These are phyloP conservation scores for Lineus longissimus DNA, from an alignment of 1,140 invertebrate species.

Conservation along the genomic window DNA sequence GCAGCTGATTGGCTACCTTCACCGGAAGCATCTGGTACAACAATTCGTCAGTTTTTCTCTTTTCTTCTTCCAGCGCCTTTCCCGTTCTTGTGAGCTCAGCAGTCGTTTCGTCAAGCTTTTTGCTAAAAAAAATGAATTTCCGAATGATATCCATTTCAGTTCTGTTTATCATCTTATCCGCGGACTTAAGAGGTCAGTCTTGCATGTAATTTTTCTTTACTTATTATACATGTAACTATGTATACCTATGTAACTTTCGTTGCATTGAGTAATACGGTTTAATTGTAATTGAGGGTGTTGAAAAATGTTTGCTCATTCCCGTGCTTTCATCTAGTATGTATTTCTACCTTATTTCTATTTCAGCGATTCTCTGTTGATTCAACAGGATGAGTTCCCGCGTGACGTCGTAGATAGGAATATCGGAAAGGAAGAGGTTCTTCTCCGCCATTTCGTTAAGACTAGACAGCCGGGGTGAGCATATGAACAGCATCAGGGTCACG, in stretches of 20 bases:
- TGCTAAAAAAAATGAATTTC: conserved; percentile 44
- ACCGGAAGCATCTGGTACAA: conserved; percentile 52
- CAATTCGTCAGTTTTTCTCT: conserved; percentile 52
- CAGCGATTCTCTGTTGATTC: conserved; percentile 51
- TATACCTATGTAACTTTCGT: too few relatives aligned
- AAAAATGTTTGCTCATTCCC: too few relatives aligned
- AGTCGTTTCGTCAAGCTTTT: conserved; percentile 54
- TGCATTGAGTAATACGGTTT: too few relatives aligned
- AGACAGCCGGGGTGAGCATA: conserved; percentile 53
- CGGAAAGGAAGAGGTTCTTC: conserved; percentile 45
- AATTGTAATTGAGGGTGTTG: too few relatives aligned
- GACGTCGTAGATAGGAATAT: conserved; percentile 54
- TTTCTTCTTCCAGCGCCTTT: conserved; percentile 49
- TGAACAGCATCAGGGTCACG: conserved; percentile 50
- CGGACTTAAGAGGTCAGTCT: too few relatives aligned
- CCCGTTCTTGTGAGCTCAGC: conserved; percentile 51
- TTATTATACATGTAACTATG: too few relatives aligned
- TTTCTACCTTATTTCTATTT: conserved; percentile 40
- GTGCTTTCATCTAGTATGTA: too few relatives aligned
- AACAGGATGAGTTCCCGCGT: conserved; percentile 55
- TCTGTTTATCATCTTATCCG: too few relatives aligned
- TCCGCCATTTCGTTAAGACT: conserved; percentile 49
- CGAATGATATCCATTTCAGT: too few relatives aligned
- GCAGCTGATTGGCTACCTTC: conserved; percentile 52
- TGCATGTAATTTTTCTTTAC: too few relatives aligned